Evolutionary conservation across 2,797 vertebrate genomes (phyloP), one percentile per base, ranked within the genome.

Genomic region (Trichosurus vulpecula): DNA sequence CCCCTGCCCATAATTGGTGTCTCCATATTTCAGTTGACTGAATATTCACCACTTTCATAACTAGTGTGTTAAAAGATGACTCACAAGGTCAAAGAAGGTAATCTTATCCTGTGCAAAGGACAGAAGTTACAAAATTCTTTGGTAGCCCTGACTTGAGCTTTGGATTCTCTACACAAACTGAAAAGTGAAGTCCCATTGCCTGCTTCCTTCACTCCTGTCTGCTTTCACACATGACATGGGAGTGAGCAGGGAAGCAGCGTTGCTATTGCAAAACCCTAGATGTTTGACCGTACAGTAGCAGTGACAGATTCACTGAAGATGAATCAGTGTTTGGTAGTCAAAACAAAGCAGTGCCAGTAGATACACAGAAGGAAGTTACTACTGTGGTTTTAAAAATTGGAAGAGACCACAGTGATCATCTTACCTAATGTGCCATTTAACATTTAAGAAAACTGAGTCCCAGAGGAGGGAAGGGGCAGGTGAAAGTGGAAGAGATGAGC

Each of bases 101-200:
- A 54, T 29, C 0, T 94, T 31, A 10, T 54, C 9, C 25, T 61
- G 41, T 56, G 52, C 1, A 11, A 54, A 41, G 25, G 22, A 6
- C 0, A 95, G 97, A 98, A 96, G 90, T 97, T 95, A 54, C 94
- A 51, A 57, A 92, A 90, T n/a, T 74, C 8, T 91, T 93, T 41
- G 22, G 25, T 87, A 87, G 74, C 9, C 41, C 74, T 51, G 25
- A 27, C 74, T 87, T 0, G 25, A 51, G 6, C 94, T 91, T 25
- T 55, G 54, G 93, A 11, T 54, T 94, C 66, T 25, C 0, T 30
- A 30, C 35, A 0, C 27, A 29, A 13, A 53, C 2, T 8, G 55
- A 27, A 89, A 22, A 51, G 54, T 92, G 57, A 91, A 55, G 92
- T 53, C 2, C 93, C 13, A 35, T 35, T 53, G 47, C 74, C 52